These are phyloP conservation scores for Sturmia bella DNA, from an alignment of 2,888 invertebrate genomes.

Conservation along the genomic window DNA sequence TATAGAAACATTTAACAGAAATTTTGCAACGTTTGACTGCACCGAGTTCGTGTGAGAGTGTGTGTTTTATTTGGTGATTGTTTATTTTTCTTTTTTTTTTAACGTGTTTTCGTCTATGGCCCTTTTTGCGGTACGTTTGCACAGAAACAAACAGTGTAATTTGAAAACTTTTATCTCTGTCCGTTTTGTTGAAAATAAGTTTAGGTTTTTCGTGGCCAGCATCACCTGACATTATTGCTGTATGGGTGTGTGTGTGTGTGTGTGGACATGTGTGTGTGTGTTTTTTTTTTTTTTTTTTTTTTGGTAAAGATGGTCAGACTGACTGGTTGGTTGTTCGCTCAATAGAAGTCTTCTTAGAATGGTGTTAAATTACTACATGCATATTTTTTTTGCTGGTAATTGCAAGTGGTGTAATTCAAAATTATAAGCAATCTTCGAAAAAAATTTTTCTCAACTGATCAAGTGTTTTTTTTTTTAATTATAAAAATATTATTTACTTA, in stretches of 20 bases:
- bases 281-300: not conserved
- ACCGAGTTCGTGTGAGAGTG: slow-evolving; percentile 16
- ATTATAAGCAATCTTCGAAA: not conserved
- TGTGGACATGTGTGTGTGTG: too few relatives aligned
- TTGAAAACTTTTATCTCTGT: slow-evolving; percentile 65
- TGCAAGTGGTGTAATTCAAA: slow-evolving; percentile 6
- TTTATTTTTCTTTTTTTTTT: not conserved
- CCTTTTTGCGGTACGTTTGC: slow-evolving; percentile 13
- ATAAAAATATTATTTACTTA: too few relatives aligned
- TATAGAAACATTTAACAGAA: slow-evolving; percentile 14
- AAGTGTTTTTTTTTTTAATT: not conserved
- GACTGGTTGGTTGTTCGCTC: not conserved
- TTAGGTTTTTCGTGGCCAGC: slow-evolving; percentile 27
- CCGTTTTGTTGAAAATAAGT: slow-evolving; percentile 51
- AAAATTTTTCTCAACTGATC: not conserved
- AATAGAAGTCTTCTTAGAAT: slow-evolving; percentile 24
- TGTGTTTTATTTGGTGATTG: slow-evolving; percentile 29
- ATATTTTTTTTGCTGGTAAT: not conserved
- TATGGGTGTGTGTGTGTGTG: too few relatives aligned
- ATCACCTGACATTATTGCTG: slow-evolving; percentile 1
- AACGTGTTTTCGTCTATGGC: slow-evolving; percentile 17
- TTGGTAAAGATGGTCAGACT: not conserved
- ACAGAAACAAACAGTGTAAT: slow-evolving; percentile 29
- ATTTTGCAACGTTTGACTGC: slow-evolving; percentile 10
- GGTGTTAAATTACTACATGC: slow-evolving; percentile 40